Evolutionary conservation across 2,888 invertebrate species (phyloP).

Genomic region (Tipula helvola): DNA sequence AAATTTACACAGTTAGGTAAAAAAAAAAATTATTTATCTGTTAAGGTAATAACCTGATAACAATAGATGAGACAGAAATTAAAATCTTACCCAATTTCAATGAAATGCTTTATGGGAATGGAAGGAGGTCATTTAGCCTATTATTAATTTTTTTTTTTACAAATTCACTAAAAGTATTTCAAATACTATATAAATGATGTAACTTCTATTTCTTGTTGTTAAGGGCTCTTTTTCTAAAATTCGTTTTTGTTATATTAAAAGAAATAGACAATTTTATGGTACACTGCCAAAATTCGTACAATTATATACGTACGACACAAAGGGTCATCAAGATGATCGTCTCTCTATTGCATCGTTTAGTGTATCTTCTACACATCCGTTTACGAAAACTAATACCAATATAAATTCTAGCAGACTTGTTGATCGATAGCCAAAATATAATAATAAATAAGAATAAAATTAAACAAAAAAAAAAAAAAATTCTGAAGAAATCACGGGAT

Average conservation of each 20-base stretch:
- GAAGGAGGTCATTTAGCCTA: neutral
- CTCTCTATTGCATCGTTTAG: too few species aligned
- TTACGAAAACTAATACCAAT: neutral
- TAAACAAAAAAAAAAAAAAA: neutral
- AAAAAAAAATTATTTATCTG: too few species aligned
- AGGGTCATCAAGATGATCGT: too few species aligned
- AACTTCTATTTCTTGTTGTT: neutral
- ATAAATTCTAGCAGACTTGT: neutral
- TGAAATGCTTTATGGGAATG: neutral
- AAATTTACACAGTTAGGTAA: too few species aligned
- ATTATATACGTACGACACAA: neutral
- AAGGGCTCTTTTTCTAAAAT: neutral
- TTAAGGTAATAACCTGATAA: too few species aligned
- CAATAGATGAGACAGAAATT: neutral
- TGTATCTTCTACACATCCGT: neutral
- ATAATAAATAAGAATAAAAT: neutral
- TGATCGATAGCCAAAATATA: neutral
- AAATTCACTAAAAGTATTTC: neutral
- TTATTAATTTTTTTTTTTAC: neutral
- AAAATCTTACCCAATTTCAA: neutral
- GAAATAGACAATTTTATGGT: neutral
- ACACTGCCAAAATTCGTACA: neutral
- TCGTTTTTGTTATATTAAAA: neutral
- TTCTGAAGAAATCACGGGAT: neutral
- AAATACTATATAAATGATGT: neutral